A percentile compares a stretch with the other conserved stretches of the same genome.
These are phyloP conservation scores for Pectinophora gossypiella DNA, from an alignment of 1,140 invertebrate genomes.

Conservation along the genomic window DNA sequence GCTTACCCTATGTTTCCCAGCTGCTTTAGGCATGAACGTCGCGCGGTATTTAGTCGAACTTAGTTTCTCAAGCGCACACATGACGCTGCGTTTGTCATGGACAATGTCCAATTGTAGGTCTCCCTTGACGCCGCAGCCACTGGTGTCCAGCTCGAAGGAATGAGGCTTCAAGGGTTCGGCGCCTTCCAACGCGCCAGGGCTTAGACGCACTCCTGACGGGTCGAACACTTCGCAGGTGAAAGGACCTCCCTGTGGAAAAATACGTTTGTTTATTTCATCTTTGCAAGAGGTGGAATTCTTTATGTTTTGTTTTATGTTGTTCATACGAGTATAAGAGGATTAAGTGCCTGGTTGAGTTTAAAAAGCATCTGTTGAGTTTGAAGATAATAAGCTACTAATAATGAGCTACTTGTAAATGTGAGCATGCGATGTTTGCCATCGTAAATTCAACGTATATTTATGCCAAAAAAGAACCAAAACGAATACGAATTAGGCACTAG, in stretches of 20 bases:
- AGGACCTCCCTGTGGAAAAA: conserved; percentile 86
- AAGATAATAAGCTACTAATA: no score
- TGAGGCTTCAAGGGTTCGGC: conserved; percentile 85
- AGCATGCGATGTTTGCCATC: no score
- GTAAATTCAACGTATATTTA: no score
- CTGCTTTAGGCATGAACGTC: conserved; percentile 90
- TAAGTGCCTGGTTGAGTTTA: no score
- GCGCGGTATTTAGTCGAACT: conserved; percentile 89
- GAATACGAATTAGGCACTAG: no score
- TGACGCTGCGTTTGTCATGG: conserved; percentile 88
- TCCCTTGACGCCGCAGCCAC: conserved; percentile 90
- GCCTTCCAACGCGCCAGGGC: conserved; percentile 80
- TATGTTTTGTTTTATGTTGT: no score
- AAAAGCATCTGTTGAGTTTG: no score
- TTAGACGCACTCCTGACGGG: conserved; percentile 90
- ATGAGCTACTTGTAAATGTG: no score
- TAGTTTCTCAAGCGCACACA: conserved; percentile 89
- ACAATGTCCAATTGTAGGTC: conserved; percentile 93
- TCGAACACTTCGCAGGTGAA: conserved; percentile 98
- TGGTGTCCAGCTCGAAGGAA: conserved; percentile 84
- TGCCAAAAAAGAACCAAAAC: no score
- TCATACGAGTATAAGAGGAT: no score
- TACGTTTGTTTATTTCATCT: neutral
- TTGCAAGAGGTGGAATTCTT: neutral
- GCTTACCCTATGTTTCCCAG: conserved; percentile 90